Evolutionary conservation across 1,140 invertebrate genomes (phyloP).

Genomic region (Armadillidium nasatum): DNA sequence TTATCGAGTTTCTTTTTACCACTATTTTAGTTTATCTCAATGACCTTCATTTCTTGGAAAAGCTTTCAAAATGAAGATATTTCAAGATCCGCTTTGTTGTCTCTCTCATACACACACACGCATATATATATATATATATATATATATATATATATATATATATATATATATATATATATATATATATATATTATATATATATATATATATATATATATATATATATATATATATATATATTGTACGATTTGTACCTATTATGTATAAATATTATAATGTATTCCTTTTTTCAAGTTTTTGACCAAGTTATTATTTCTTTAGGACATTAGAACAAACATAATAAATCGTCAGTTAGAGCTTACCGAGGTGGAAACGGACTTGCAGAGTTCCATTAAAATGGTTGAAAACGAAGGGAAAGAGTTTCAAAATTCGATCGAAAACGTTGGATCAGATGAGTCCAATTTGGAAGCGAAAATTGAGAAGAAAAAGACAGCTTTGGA

Average conservation of each 20-base stretch:
- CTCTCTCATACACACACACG: too few relatives aligned
- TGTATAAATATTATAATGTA: not conserved
- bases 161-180: conserved; percentile 11
- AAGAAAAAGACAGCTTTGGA: conserved; percentile 83
- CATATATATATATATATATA: not conserved
- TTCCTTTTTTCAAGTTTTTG: too few relatives aligned
- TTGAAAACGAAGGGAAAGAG: conserved; percentile 65
- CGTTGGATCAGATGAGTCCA: conserved; percentile 76
- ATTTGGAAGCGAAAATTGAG: conserved; percentile 85
- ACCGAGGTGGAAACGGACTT: conserved; percentile 71
- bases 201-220: conserved; percentile 10
- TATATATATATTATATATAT: conserved; percentile 7
- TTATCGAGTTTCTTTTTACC: too few relatives aligned
- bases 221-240: conserved; percentile 7
- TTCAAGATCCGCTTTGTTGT: too few relatives aligned
- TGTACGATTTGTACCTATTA: not conserved
- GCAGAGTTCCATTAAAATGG: conserved; percentile 63
- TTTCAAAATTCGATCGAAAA: conserved; percentile 72
- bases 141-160: conserved; percentile 13
- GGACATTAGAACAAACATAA: conserved; percentile 60
- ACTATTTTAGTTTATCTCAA: too few relatives aligned
- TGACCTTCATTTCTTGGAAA: too few relatives aligned
- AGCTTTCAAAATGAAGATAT: too few relatives aligned
- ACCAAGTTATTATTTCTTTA: conserved; percentile 45
- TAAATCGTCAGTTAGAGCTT: conserved; percentile 75